Base-by-base conservation (phyloP, 1,140 invertebrate species). In the Plectus sambesii region DNA sequence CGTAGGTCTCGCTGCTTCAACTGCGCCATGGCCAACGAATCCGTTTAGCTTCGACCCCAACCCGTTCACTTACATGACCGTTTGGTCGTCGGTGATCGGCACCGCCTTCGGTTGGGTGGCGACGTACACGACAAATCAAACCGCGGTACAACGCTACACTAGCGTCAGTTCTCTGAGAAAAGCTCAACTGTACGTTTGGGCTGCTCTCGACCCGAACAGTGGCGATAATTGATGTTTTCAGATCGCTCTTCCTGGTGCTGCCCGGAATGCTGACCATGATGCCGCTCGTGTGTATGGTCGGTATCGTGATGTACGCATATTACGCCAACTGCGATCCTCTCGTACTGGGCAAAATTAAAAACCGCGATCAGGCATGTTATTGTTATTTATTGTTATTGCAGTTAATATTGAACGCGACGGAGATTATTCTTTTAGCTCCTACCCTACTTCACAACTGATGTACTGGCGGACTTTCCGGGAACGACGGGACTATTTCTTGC, bases 391-490 rank as follows among this genome's bases (percentile, higher is more conserved):
- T n/a, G n/a, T n/a, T n/a, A n/a, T n/a, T n/a, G n/a, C n/a, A n/a
- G n/a, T n/a, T n/a, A n/a, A n/a, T n/a, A n/a, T n/a, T n/a, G n/a
- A n/a, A n/a, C n/a, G n/a, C n/a, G n/a, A n/a, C n/a, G n/a, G n/a
- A n/a, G n/a, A n/a, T n/a, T n/a, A n/a, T n/a, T n/a, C n/a, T n/a
- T n/a, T n/a, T n/a, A 56, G 24, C 38, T 56, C 1, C 49, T 47
- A 8, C 53, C 55, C 41, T 37, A 49, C 29, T 56, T 56, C 35
- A 53, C 54, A 9, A 41, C 39, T 24, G 52, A 56, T 15, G 51
- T 56, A 36, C 51, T 56, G 2, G 51, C 51, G 53, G n/a, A n/a
- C n/a, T 55, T 53, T 20, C 54, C 54, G 8, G 54, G 54, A 9
- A 42, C 55, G 4, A 55, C 55, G 22, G 54, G 54, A 8, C 37